These are phyloP conservation scores for Phallusia fumigata DNA, from an alignment of 23 tunicate genomes.

Conservation along the genomic window DNA sequence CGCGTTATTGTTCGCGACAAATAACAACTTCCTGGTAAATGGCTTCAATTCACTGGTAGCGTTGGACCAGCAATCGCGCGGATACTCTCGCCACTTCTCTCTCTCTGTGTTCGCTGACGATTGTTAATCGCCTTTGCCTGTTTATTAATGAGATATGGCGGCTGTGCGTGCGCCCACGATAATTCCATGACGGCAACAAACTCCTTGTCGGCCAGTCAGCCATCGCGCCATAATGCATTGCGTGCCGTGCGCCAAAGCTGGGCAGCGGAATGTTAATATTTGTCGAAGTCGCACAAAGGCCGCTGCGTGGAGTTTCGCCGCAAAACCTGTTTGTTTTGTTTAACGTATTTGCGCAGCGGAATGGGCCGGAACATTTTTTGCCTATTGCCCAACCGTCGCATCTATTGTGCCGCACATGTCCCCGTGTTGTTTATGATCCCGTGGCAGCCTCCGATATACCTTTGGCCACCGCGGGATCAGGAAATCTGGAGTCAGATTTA, in stretches of 20 bases:
- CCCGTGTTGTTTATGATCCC: not conserved
- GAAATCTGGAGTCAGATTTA: not conserved
- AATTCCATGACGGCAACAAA: not conserved
- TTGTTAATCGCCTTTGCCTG: constrained; percentile 1
- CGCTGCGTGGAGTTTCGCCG: constrained; percentile 8
- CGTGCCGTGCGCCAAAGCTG: not conserved
- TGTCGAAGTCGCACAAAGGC: constrained; percentile 14
- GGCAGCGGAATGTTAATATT: not conserved
- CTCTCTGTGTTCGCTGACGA: not conserved
- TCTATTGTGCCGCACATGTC: not conserved
- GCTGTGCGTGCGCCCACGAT: constrained; percentile 7
- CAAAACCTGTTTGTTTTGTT: not conserved
- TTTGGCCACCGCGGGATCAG: not conserved
- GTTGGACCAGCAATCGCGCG: not conserved
- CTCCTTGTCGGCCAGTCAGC: not conserved
- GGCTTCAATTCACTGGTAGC: not conserved
- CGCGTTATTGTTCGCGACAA: constrained; percentile 8
- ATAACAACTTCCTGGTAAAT: constrained; percentile 9
- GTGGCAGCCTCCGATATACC: not conserved
- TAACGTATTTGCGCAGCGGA: not conserved
- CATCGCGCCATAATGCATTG: not conserved
- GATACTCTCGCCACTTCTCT: not conserved
- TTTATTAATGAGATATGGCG: not conserved
- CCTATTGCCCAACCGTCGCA: not conserved
- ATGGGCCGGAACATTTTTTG: not conserved